These are phyloP conservation scores for Reticulitermes lucifugus DNA, from an alignment of 2,888 invertebrate species.

Conservation along the genomic window DNA sequence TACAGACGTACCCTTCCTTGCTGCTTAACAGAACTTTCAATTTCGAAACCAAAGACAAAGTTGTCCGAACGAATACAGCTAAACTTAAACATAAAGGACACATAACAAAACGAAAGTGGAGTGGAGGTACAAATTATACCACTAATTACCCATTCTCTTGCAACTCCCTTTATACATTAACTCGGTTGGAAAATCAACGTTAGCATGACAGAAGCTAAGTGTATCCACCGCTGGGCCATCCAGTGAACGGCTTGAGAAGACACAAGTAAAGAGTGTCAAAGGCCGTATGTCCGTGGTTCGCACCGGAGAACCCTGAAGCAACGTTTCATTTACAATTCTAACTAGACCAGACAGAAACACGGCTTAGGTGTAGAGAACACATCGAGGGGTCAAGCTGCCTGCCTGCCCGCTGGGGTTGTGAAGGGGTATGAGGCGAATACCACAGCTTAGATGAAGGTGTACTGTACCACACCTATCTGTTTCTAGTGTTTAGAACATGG, in stretches of 20 bases:
- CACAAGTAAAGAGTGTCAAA: conserved; percentile 21
- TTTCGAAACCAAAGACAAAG: neutral
- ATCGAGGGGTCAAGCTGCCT: conserved; percentile 5
- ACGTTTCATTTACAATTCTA: conserved; percentile 40
- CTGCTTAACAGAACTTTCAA: neutral
- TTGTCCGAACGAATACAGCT: neutral
- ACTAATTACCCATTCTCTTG: conserved; percentile 11
- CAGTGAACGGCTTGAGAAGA: neutral
- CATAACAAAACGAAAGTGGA: neutral
- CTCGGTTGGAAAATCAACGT: conserved; percentile 34
- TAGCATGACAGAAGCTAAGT: neutral
- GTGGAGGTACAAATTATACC: conserved; percentile 2
- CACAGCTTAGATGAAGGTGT: neutral
- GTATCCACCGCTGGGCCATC: neutral
- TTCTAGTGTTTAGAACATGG: neutral
- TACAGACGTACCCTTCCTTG: neutral
- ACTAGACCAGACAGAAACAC: conserved; percentile 34
- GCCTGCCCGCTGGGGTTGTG: conserved; percentile 16
- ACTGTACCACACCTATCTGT: neutral
- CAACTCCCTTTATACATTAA: conserved; percentile 29
- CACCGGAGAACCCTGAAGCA: neutral
- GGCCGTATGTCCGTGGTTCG: neutral
- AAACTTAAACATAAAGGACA: conserved; percentile 15
- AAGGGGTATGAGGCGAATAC: neutral
- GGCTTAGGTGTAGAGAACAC: conserved; percentile 23